Evolutionary conservation across 2,113 vertebrate species (phyloP).

Genomic region (Anolis sagrei): DNA sequence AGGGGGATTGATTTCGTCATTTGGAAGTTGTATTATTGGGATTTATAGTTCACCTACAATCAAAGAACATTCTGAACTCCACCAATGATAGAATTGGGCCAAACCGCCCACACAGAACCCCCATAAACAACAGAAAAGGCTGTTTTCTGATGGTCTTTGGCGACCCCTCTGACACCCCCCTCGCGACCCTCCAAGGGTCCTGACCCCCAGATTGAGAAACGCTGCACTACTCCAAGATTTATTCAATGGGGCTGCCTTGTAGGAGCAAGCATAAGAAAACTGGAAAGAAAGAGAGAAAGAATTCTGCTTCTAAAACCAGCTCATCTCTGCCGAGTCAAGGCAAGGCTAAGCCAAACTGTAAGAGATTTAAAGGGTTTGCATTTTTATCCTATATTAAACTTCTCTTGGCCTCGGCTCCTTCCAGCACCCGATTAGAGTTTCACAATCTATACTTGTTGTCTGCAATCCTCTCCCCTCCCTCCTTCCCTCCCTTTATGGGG

Average conservation of each 20-base stretch:
- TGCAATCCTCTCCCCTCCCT: slow-evolving; percentile 14
- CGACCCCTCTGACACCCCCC: no score
- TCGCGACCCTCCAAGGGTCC: no score
- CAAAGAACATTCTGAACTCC: no score
- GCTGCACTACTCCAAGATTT: slow-evolving; percentile 26
- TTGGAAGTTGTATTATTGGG: no score
- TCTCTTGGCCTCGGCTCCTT: slow-evolving; percentile 56
- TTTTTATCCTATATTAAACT: slow-evolving; percentile 71
- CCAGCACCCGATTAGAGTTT: slow-evolving; percentile 45
- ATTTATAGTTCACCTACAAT: no score
- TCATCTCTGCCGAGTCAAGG: slow-evolving; percentile 69
- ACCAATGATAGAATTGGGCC: no score
- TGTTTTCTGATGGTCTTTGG: no score
- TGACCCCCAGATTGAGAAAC: no score
- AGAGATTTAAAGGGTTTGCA: slow-evolving; percentile 68
- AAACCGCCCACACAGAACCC: no score
- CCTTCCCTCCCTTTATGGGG: neutral
- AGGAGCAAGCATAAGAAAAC: slow-evolving; percentile 28
- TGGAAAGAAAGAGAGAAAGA: slow-evolving; percentile 37
- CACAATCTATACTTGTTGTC: slow-evolving; percentile 60
- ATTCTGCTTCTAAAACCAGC: slow-evolving; percentile 68
- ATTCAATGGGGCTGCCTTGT: neutral
- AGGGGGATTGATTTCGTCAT: no score
- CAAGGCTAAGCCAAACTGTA: slow-evolving; percentile 70
- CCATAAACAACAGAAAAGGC: no score